Percentiles rank a stretch among this genome's conserved stretches.
Conservation (phyloP, 2,888 invertebrate genomes). For the Yponomeuta cagnagella region DNA sequence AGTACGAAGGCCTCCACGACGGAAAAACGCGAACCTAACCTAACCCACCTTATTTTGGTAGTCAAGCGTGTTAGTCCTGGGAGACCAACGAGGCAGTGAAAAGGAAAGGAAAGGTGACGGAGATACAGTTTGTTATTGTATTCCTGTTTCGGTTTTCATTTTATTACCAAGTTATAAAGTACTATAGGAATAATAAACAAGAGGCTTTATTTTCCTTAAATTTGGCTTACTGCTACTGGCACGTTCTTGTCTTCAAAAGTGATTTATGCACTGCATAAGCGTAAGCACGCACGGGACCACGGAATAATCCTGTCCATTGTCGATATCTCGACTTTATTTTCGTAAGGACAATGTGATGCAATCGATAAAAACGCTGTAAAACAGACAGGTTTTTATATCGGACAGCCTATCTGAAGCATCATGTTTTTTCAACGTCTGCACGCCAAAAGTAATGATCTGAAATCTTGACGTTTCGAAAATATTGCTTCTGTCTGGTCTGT, state of each 20-base stretch:
- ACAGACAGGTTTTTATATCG: conserved; percentile 15
- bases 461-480: conserved; percentile 13
- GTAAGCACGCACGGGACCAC: background rate
- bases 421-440: conserved; percentile 14
- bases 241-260: conserved; percentile 23
- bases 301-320: background rate
- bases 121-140: too few relatives aligned
- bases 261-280: conserved; percentile 19
- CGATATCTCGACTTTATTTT: background rate
- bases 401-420: conserved; percentile 6
- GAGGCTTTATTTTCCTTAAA: background rate
- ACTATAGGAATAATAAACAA: background rate
- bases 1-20: too few relatives aligned
- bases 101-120: too few relatives aligned
- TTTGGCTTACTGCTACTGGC: background rate
- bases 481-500: conserved; percentile 2
- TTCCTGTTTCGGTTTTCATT: too few relatives aligned
- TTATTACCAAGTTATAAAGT: too few relatives aligned
- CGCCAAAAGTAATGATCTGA: conserved; percentile 15
- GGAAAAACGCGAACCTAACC: too few relatives aligned
- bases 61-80: too few relatives aligned
- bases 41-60: too few relatives aligned
- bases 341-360: conserved; percentile 6
- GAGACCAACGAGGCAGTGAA: too few relatives aligned
- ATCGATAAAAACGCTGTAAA: conserved; percentile 12